Base-by-base conservation (phyloP, 2,888 invertebrate species). In the Ochropacha duplaris region DNA sequence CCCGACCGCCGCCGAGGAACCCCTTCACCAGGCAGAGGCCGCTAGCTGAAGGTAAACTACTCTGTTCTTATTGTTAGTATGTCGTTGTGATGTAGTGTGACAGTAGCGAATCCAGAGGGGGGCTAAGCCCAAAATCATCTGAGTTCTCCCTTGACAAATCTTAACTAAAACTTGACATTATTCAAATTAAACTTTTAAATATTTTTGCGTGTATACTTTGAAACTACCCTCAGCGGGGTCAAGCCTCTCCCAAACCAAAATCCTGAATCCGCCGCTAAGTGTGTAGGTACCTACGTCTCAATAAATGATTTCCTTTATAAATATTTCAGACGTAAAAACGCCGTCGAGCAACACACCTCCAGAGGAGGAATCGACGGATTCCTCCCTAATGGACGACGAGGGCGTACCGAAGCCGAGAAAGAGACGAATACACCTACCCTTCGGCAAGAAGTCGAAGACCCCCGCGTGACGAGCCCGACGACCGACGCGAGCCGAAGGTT, bases 361-460 rank as follows among this genome's bases (percentile, higher is more conserved):
- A 1, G 96, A 95, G 66, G 96, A 96, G 64, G 96, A 96, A 59
- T 96, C 96, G 1, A 96, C 96, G 0, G 96, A 96, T 77, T 96
- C 96, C 0, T 96, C 96, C 0, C 89, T 95, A 5, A 90, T 95
- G 74, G 95, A 95, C 58, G 95, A 95, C 74, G 95, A 94, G 57
- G 81, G 83, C 0, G 52, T 83, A 0, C 86, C 91, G 0, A 92
- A 90, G 59, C 94, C 94, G 39, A 92, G 95, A 61, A 94, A 94
- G 64, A 91, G 95, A 50, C 94, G 95, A 74, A 93, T 95, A 56
- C 93, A 95, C 69, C 94, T 95, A 61, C 94, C 94, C 0, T 95
- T 95, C 77, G 86, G 93, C 0, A 94, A 94, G 78, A 95, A 94
- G 71, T 84, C 91, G 51, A 95, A 95, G 74, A 87, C 93, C 5